A percentile compares a stretch with the other conserved stretches of the same genome.
Evolutionary conservation across 37 sponge, comb jelly and placozoan species (phyloP).

Genomic region (Dysidea cf. avara): DNA sequence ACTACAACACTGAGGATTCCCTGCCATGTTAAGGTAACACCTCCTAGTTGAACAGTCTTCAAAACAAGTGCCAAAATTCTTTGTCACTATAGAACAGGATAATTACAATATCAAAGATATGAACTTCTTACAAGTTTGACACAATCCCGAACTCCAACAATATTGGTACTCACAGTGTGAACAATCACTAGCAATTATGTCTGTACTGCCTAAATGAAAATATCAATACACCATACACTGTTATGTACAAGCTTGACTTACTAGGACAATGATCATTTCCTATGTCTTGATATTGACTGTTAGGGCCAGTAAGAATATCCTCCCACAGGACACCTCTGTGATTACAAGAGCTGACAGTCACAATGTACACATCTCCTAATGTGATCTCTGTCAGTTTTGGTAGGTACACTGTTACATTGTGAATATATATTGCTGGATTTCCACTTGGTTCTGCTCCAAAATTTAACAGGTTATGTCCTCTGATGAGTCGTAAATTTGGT

Average conservation of each 20-base stretch:
- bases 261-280: not conserved
- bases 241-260: not conserved
- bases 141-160: not conserved
- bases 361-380: slow-evolving; percentile 22
- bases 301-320: slow-evolving; percentile 41
- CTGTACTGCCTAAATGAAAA: not conserved
- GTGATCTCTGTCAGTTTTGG: slow-evolving; percentile 61
- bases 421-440: slow-evolving; percentile 4
- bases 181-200: not conserved
- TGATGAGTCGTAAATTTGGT: no score
- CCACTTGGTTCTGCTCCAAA: no score
- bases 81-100: slow-evolving; percentile 36
- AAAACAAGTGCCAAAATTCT: slow-evolving; percentile 8
- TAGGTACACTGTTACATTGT: slow-evolving; percentile 25
- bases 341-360: slow-evolving; percentile 31
- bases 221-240: not conserved
- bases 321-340: slow-evolving; percentile 42
- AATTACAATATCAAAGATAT: not conserved
- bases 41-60: slow-evolving; percentile 23
- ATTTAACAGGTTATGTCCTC: no score
- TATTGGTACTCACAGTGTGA: not conserved
- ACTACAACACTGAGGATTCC: slow-evolving; percentile 39
- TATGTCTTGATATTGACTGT: not conserved
- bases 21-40: not conserved
- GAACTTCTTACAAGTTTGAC: slow-evolving; percentile 10